phyloP scores from a whole-genome alignment of 92 coral and sea anemone species.

The Zoanthus gigantus region DNA sequence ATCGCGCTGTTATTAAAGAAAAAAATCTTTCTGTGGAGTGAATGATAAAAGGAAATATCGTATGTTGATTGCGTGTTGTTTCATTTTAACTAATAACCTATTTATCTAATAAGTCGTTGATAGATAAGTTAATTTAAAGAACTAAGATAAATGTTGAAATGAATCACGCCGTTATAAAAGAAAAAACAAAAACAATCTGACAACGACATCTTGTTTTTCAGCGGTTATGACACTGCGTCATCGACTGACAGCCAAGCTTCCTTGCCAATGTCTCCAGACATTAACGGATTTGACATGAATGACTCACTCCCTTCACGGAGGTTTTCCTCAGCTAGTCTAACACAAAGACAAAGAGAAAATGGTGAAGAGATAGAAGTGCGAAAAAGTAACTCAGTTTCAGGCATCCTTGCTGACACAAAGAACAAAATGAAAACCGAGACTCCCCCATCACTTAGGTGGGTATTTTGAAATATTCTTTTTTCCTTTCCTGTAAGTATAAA shows the following conservation, averaged over 20 bases:
- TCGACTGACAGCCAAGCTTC: slow-evolving; percentile 3
- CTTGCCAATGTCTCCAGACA: slow-evolving; percentile 20
- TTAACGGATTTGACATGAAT: slow-evolving; percentile 19
- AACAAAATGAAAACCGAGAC: background rate
- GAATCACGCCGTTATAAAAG: too few relatives aligned
- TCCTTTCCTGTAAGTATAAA: too few relatives aligned
- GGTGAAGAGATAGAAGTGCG: background rate
- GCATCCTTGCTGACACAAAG: background rate
- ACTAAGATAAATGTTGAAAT: too few relatives aligned
- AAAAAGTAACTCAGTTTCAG: background rate
- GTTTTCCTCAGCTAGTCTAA: background rate
- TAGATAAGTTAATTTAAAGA: too few relatives aligned
- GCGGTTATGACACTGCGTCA: slow-evolving; percentile 30
- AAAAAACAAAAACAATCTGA: too few relatives aligned
- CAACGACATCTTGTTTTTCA: background rate
- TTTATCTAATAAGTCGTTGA: too few relatives aligned
- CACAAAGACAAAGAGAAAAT: background rate
- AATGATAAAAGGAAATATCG: too few relatives aligned
- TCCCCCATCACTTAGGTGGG: slow-evolving; percentile 16
- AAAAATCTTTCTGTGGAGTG: too few relatives aligned
- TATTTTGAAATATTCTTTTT: background rate
- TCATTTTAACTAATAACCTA: too few relatives aligned
- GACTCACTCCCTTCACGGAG: background rate
- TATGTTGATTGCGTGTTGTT: too few relatives aligned
- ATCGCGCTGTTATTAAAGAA: too few relatives aligned